Evolutionary conservation across 1,140 invertebrate species (phyloP), one percentile per base, ranked within the genome.

Genomic region (Nasonia longicornis): DNA sequence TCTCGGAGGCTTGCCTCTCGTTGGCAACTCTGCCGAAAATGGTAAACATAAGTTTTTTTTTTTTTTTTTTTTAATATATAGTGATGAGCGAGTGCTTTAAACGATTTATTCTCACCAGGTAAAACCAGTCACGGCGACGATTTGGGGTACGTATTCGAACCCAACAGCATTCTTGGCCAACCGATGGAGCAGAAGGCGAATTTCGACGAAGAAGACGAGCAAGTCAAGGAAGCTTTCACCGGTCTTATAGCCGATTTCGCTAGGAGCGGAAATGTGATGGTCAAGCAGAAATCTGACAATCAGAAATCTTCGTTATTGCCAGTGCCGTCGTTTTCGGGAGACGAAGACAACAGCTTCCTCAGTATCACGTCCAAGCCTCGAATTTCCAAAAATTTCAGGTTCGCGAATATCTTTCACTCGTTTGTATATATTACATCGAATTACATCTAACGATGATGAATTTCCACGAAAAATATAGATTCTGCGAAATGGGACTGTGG

Each of bases 231-330:
- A 2, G 89, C 92, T 81, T 94, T 95, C 69, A 94, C 94, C 0
- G 89, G 91, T 38, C 91, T 95, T 76, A 92, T 96, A 29, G 89
- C 93, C 0, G 92, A 94, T 83, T 96, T 96, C 84, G 93, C 93
- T 4, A 91, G 91, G 70, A 90, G 87, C 66, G 90, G 92, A 29
- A 88, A 89, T 52, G 81, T 82, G n/a, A 70, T 20, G 29, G 10
- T 85, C 29, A 69, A 26, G 38, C 0, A 69, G 45, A 81, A 84
- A 81, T 63, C 67, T 71, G 74, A 81, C 3, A 48, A 77, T 26
- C 66, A 14, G 38, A 38, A 14, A 45, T 73, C 75, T 77, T 38
- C 81, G 11, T n/a, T 70, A 4, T 38, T 84, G 0, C 38, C 89
- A 16, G 86, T 92, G 69, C 85, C 89, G 52, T 87, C 88, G 73